Percentiles rank a stretch among this genome's conserved stretches.
Evolutionary conservation across 2,797 vertebrate species (phyloP).

Genomic region (Poecilia velifera): DNA sequence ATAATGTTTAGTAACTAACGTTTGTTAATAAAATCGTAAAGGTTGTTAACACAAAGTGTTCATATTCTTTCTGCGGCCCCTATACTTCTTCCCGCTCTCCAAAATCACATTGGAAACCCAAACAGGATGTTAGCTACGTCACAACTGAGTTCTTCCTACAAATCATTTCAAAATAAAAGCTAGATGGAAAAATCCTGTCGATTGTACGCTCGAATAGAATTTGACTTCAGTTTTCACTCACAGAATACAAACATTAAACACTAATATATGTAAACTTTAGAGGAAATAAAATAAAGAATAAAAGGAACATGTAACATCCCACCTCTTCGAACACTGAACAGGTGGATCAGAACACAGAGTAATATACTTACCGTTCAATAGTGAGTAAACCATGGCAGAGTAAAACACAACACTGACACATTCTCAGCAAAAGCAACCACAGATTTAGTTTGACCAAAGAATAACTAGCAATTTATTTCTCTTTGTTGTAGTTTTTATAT

Average conservation of each 20-base stretch:
- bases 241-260: background rate
- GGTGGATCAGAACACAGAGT: background rate
- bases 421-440: background rate
- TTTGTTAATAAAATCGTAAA: background rate
- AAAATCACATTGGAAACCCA: conserved; percentile 6
- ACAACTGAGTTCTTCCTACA: background rate
- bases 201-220: too few relatives aligned
- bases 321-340: too few relatives aligned
- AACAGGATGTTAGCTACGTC: background rate
- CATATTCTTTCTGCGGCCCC: rapidly evolving
- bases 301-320: background rate
- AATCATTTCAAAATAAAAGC: conserved; percentile 40
- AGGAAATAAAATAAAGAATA: background rate
- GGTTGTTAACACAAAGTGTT: rapidly evolving
- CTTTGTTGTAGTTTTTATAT: too few relatives aligned
- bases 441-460: background rate
- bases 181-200: too few relatives aligned
- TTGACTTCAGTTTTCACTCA: background rate
- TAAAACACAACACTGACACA: background rate
- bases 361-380: background rate
- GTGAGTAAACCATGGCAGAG: background rate
- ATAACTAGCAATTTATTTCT: background rate
- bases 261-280: background rate
- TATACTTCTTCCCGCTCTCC: conserved; percentile 55
- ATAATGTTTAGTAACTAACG: rapidly evolving